Base-by-base conservation (phyloP, 2,888 invertebrate species). In the Scaptomyza reducta region DNA sequence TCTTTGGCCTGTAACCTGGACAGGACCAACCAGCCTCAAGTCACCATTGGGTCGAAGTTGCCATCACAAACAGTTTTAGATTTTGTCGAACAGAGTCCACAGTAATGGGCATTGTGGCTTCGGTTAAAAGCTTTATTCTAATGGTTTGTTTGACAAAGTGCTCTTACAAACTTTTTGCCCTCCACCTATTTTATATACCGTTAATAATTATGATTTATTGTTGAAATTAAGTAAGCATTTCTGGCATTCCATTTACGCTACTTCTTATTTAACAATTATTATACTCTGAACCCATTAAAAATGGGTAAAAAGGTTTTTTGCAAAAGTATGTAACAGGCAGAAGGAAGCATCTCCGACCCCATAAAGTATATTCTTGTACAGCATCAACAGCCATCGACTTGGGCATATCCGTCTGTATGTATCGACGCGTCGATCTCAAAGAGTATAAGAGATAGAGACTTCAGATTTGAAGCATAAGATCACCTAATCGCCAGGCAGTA, bases 31-130 rank as follows among this genome's bases (percentile, higher is more conserved):
- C 22, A 54, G 51, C 73, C 58, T 11, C 13, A 46, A 58, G 66
- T 35, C 41, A 27, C 44, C 66, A 41, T 40, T 16, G 16, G 41
- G 40, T 47, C 33, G 14, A 44, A 53, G 57, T 18, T 70, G 58
- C 18, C 55, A 45, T 54, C 40, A 58, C 55, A 75, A 75, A 58
- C 71, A 61, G 29, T 31, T 55, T 47, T n/a, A 31, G 33, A 11
- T 27, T 42, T 22, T 50, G 27, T 57, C 44, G 40, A 53, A 18
- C 22, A 14, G 13, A n/a, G 38, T 13, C 42, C n/a, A 29, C 4
- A 29, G 58, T 51, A 33, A 25, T 18, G 11, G 10, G 2, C 9
- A 35, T 40, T 49, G 16, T 14, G 29, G 18, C 3, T 13, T 38
- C 46, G 22, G 10, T 11, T 7, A 10, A n/a, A 56, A 5, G n/a